A percentile compares a stretch with the other conserved stretches of the same genome.
phyloP scores from a whole-genome alignment of 2,113 vertebrate species.

The Ctenomys sociabilis region DNA sequence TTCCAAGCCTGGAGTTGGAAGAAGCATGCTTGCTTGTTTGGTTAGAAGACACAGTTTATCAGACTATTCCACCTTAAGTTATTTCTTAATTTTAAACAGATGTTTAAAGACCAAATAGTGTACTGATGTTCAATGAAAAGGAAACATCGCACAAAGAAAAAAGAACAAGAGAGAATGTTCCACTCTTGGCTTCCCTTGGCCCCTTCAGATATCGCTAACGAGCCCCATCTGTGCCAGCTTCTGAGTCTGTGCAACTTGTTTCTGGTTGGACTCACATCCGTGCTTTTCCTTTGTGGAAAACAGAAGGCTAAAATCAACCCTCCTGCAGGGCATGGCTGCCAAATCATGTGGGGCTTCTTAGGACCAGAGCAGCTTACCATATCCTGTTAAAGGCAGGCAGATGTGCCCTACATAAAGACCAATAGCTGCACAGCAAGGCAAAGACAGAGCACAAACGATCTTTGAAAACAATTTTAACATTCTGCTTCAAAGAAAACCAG shows the following conservation, averaged over 20 bases:
- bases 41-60: not conserved
- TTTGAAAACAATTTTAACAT: slow-evolving; percentile 3
- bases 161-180: not conserved
- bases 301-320: not conserved
- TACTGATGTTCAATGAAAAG: not conserved
- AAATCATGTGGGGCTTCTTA: slow-evolving; percentile 17
- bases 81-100: slow-evolving; percentile 42
- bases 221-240: slow-evolving; percentile 10
- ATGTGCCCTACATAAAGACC: slow-evolving; percentile 61
- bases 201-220: slow-evolving; percentile 41
- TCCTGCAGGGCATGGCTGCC: slow-evolving; percentile 1
- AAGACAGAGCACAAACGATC: not conserved
- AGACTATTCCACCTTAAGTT: not conserved
- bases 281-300: slow-evolving; percentile 64
- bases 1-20: not conserved
- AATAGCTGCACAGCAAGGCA: slow-evolving; percentile 22
- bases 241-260: slow-evolving; percentile 41
- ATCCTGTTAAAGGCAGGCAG: slow-evolving; percentile 21
- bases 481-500: slow-evolving; percentile 50
- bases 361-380: slow-evolving; percentile 37
- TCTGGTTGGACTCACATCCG: not conserved
- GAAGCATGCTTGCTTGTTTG: not conserved
- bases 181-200: not conserved
- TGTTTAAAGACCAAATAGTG: slow-evolving; percentile 4
- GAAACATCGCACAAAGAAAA: not conserved